Evolutionary conservation across 2,113 vertebrate genomes (phyloP).

Genomic region (Microcebus jonahi): DNA sequence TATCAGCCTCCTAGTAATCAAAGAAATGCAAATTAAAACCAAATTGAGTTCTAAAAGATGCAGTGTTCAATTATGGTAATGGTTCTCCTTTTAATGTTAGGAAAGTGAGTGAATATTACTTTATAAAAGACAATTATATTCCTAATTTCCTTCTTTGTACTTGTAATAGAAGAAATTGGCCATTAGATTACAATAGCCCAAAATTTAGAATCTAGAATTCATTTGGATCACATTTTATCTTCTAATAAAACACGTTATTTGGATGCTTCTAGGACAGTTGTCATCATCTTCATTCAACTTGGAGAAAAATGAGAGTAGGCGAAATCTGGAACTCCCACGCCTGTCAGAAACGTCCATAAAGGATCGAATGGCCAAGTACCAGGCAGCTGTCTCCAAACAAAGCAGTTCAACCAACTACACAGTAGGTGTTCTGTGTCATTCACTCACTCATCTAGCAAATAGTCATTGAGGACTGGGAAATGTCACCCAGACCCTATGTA

Average conservation of each 20-base stretch:
- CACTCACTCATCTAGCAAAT: neutral
- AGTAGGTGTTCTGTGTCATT: constrained; percentile 77
- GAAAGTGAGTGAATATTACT: constrained; percentile 30
- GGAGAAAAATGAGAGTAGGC: constrained; percentile 81
- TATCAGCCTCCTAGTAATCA: constrained; percentile 1
- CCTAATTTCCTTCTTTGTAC: constrained; percentile 32
- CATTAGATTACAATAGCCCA: neutral
- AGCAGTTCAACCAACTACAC: constrained; percentile 71
- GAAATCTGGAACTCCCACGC: constrained; percentile 84
- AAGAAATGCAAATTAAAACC: constrained; percentile 52
- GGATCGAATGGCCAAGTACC: constrained; percentile 96
- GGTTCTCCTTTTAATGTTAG: neutral
- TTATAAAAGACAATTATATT: constrained; percentile 28
- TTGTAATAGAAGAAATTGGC: constrained; percentile 14
- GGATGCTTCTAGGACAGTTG: constrained; percentile 75
- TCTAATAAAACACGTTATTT: constrained; percentile 43
- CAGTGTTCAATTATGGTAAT: neutral
- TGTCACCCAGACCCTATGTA: neutral
- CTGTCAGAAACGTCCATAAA: constrained; percentile 92
- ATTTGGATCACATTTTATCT: neutral
- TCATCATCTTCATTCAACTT: constrained; percentile 80
- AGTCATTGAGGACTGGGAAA: neutral
- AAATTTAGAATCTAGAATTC: constrained; percentile 6
- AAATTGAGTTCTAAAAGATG: constrained; percentile 4
- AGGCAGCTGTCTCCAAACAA: constrained; percentile 94